Base-by-base conservation (phyloP, 2,113 vertebrate species). In the Neofelis nebulosa region DNA sequence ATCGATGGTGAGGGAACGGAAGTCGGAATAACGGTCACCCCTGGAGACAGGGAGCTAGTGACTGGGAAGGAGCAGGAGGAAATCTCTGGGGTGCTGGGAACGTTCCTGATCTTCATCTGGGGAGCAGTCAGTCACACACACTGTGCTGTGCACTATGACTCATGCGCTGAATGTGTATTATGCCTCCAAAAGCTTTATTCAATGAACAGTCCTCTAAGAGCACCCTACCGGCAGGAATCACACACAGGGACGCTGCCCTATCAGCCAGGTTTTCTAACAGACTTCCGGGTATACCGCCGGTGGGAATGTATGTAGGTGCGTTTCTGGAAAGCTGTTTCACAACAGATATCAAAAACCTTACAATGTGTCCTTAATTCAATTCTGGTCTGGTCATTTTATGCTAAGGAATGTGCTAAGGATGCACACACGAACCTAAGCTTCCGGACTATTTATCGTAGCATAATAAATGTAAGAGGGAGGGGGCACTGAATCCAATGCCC, bases 111-210 rank as follows among this genome's bases (percentile, higher is more conserved):
- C 55, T 16, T 25, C 31, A 41, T 31, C 55, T 16, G 21, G 27
- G 18, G 6, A 19, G 31, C 5, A 14, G 45, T 18, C 5, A 8
- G 45, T 18, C 5, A 8, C 4, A 7, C 11, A 10, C 50, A 13
- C 0, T 2, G 7, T 5, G n/a, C 93, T 73, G 5, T 21, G 23
- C 27, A 16, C n/a, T 15, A 2, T 4, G 55, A 63, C 45, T 33
- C 12, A 3, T 0, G 36, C 1, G 9, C 29, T 48, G 4, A 33
- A 4, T 3, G 38, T 16, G 14, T 3, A 18, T 41, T 19, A 52
- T 7, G 23, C 3, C 16, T 21, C 48, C 11, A 0, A 7, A 16
- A 9, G 74, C 15, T 16, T 80, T 12, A n/a, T 1, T 23, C 19
- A 19, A 19, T 4, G 2, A 50, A 12, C 5, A 66, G 18, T n/a